Evolutionary conservation across 2,888 invertebrate genomes (phyloP), one percentile per base, ranked within the genome.

Genomic region (Ramazzottius varieornatus): DNA sequence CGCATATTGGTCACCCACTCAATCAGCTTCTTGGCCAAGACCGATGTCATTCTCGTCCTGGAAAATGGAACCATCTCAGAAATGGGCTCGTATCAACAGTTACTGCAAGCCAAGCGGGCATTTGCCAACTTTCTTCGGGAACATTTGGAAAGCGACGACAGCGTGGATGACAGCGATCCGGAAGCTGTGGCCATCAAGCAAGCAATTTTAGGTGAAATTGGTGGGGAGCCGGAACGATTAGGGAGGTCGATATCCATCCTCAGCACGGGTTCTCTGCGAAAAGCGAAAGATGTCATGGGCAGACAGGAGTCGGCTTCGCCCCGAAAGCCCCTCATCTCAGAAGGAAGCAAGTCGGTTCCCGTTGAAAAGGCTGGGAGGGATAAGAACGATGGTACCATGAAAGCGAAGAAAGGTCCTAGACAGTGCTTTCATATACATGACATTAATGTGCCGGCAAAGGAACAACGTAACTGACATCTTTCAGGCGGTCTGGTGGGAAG

Each of bases 191-290:
- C 64, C 33, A 65, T 54, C 29, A 54, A 54, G 29, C 20, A 54
- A 8, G 90, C 90, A 0, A 82, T 92, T 32, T 90, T 92, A 0
- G 91, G 91, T 1, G 82, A 84, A 33, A 90, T 91, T 1, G 91
- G 91, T 65, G 82, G 86, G 1, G n/a, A n/a, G 29, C 54, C 54
- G 29, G 4, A 54, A 8, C 13, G 54, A 24, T 4, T 24, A 54
- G n/a, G 24, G 29, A 8, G 54, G 4, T 24, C 54, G n/a, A 24
- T 24, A 8, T 54, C 54, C 20, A 54, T 54, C 29, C 20, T 8
- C 54, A 54, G 54, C 29, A 4, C 20, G 54, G 29, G n/a, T 4
- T 54, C 54, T 4, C 29, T 54, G 54, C 20, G 54, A 24, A 54
- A 54, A 54, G 29, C 24, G n/a, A 54, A 54, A 24, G 16, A 29